Base-by-base conservation (phyloP, 2,888 invertebrate species). In the Macrophya annulata region DNA sequence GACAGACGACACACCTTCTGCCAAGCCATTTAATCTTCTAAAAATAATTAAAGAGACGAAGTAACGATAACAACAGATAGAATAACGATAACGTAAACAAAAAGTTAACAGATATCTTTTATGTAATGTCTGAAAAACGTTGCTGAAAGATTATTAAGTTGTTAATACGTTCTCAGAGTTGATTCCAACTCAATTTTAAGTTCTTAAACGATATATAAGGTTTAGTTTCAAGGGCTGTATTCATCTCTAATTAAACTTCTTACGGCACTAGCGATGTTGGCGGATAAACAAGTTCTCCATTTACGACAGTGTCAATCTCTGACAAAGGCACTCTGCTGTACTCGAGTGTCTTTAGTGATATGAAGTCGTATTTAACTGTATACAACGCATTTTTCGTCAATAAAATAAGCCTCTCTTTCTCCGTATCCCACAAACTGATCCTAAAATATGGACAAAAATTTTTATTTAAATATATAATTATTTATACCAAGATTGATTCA, bases 401-500 rank as follows among this genome's bases (percentile, higher is more conserved):
- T 17, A 98, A 92, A 2, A 98, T 94, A 62, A 98, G 95, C 81
- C 97, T 95, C 93, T 98, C 98, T 90, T 97, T 96, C 91, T 98
- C 98, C 90, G 96, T 96, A 91, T 98, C 97, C 98, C 98, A 98
- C 87, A 97, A 94, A 89, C 97, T 97, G 90, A 98, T 97, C 93
- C 98, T 98, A 92, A 25, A 95, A 93, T 88, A 31, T 86, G 76
- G 25, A 81, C 31, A 15, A 51, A 74, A n/a, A 21, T 17, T 55
- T 15, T 31, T 10, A 76, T 86, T n/a, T n/a, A 77, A 48, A 40
- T 45, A 9, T 31, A 81, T 65, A 37, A 71, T 45, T 82, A 79
- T 37, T 68, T 9, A 77, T 31, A 31, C 72, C 10, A 68, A 68
- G 40, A 71, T 40, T 59, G 40, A 51, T 17, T 43, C 48, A 40